These are phyloP conservation scores for Stenopsyche tienmushanensis DNA, from an alignment of 1,140 invertebrate genomes.

Conservation along the genomic window DNA sequence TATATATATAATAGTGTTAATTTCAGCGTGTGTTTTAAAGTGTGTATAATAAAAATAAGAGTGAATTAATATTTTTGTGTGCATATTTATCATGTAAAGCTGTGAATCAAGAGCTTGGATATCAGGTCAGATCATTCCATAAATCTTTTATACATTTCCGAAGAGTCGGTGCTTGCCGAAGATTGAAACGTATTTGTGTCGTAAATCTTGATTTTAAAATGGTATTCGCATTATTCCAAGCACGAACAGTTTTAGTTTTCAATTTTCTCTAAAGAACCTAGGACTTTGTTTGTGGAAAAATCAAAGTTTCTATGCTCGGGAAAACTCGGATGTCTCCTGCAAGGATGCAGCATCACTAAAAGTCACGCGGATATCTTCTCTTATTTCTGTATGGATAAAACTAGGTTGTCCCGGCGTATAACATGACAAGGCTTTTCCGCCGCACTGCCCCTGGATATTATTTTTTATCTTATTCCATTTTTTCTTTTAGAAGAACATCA, in stretches of 20 bases:
- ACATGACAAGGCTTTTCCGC: neutral
- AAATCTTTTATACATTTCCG: too few species aligned
- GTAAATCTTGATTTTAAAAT: too few species aligned
- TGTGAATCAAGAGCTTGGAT: conserved; percentile 18
- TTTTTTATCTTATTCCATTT: neutral
- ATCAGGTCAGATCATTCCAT: conserved; percentile 20
- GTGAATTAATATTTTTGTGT: conserved; percentile 26
- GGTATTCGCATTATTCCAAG: too few species aligned
- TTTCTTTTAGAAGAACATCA: too few species aligned
- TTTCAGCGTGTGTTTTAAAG: neutral
- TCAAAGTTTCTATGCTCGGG: too few species aligned
- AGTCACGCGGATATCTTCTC: neutral
- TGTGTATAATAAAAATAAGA: conserved; percentile 19
- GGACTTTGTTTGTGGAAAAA: too few species aligned
- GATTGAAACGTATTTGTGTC: too few species aligned
- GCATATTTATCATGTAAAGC: neutral
- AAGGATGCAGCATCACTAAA: neutral
- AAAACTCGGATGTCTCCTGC: neutral
- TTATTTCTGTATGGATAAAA: neutral
- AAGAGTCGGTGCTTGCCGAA: too few species aligned
- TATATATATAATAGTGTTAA: neutral
- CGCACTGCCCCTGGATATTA: neutral
- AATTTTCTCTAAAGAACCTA: too few species aligned
- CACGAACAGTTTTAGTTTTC: too few species aligned
- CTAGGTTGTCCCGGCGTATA: neutral